A percentile compares a stretch with the other conserved stretches of the same genome.
Conservation (phyloP, 2,888 invertebrate species). For the Monochamus alternatus region DNA sequence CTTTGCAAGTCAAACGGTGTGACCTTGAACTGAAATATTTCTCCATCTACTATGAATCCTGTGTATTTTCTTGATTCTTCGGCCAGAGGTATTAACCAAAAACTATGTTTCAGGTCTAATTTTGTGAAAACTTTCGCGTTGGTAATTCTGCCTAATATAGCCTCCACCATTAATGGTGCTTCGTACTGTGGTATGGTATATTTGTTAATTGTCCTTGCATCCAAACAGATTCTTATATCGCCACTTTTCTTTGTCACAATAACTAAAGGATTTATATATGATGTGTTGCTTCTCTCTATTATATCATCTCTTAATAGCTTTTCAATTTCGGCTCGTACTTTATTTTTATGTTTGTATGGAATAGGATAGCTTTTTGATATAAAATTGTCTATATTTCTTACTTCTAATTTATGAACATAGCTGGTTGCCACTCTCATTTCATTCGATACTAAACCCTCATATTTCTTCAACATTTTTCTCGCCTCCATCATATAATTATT, state of each 20-base stretch:
- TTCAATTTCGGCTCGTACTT: too few relatives aligned
- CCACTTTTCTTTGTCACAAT: neutral
- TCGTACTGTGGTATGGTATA: conserved; percentile 2
- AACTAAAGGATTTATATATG: neutral
- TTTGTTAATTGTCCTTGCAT: conserved; percentile 7
- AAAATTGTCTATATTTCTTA: too few relatives aligned
- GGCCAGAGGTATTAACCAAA: neutral
- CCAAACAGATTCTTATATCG: conserved; percentile 9
- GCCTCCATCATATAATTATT: too few relatives aligned
- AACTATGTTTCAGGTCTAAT: too few relatives aligned
- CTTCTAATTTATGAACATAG: too few relatives aligned
- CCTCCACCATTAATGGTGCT: neutral
- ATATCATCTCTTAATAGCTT: too few relatives aligned
- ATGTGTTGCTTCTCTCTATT: too few relatives aligned
- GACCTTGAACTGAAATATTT: conserved; percentile 8
- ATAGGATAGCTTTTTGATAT: too few relatives aligned
- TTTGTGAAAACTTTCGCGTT: neutral
- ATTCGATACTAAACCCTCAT: too few relatives aligned
- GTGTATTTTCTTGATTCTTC: neutral
- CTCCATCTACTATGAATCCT: neutral
- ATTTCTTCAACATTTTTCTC: too few relatives aligned
- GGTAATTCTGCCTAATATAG: conserved; percentile 2
- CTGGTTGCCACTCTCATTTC: too few relatives aligned
- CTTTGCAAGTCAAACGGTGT: conserved; percentile 30
- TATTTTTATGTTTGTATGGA: too few relatives aligned